phyloP scores from a whole-genome alignment of 2,797 vertebrate species.

The Florisuga fusca region DNA sequence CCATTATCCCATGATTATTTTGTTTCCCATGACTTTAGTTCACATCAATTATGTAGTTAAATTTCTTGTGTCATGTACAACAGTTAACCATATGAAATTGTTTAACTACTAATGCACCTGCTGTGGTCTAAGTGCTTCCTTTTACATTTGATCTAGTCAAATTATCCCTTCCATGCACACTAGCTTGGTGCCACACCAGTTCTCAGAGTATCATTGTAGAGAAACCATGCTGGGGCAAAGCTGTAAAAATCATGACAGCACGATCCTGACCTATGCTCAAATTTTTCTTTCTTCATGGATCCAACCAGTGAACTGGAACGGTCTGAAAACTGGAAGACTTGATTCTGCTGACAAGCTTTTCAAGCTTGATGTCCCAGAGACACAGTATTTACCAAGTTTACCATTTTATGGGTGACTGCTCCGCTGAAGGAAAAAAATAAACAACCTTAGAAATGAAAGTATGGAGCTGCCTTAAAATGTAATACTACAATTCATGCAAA shows the following conservation, averaged over 20 bases:
- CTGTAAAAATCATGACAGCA: constrained; percentile 42
- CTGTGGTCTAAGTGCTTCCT: neutral
- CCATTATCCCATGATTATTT: neutral
- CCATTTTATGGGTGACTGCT: constrained; percentile 25
- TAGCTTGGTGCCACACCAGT: neutral
- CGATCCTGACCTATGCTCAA: constrained; percentile 35
- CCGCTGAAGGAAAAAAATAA: neutral
- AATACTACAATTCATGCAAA: neutral
- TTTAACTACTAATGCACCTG: neutral
- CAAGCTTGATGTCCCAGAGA: constrained; percentile 25
- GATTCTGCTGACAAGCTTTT: constrained; percentile 69
- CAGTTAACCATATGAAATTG: neutral
- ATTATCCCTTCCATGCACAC: neutral
- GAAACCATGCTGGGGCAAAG: neutral
- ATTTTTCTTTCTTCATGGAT: constrained; percentile 24
- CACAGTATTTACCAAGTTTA: constrained; percentile 51
- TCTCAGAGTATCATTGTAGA: neutral
- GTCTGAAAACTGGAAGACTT: constrained; percentile 28
- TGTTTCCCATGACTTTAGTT: neutral
- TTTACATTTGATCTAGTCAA: neutral
- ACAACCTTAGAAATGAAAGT: constrained; percentile 7
- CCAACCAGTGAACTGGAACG: constrained; percentile 62
- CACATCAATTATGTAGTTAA: neutral
- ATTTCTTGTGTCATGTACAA: neutral
- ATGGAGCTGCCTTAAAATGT: constrained; percentile 21